Evolutionary conservation across 2,888 invertebrate genomes (phyloP).

Genomic region (Drosophila antonietae): DNA sequence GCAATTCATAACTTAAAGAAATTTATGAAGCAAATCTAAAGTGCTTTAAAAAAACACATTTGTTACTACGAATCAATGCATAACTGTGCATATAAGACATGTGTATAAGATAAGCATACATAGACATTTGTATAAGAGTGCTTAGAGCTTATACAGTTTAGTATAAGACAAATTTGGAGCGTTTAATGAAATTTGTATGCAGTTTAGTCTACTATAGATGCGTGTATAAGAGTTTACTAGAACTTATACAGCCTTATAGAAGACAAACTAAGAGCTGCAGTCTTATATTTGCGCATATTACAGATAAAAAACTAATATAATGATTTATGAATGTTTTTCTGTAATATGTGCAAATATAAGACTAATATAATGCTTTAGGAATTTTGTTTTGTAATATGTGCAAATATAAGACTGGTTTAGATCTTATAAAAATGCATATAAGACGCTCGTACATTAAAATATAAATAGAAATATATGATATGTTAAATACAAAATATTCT

Average conservation of each 20-base stretch:
- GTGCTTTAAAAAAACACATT: not conserved
- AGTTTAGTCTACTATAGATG: not conserved
- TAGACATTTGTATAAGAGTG: not conserved
- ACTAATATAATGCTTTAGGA: too few relatives aligned
- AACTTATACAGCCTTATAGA: not conserved
- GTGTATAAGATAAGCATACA: not conserved
- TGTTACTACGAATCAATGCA: not conserved
- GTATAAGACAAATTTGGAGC: not conserved
- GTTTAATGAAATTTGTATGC: not conserved
- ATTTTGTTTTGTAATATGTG: too few relatives aligned
- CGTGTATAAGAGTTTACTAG: not conserved
- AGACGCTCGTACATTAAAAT: not conserved
- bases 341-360: too few relatives aligned
- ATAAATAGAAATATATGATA: too few relatives aligned
- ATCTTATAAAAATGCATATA: not conserved
- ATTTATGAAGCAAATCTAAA: conserved; percentile 1
- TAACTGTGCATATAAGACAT: not conserved
- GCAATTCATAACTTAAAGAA: not conserved
- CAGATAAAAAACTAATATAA: too few relatives aligned
- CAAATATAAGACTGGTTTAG: not conserved
- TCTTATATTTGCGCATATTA: too few relatives aligned
- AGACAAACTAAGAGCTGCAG: not conserved
- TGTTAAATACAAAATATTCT: too few relatives aligned
- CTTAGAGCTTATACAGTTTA: not conserved
- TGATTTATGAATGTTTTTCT: too few relatives aligned